Evolutionary conservation across 2,888 invertebrate species (phyloP).

Genomic region (Adelphocoris suturalis): DNA sequence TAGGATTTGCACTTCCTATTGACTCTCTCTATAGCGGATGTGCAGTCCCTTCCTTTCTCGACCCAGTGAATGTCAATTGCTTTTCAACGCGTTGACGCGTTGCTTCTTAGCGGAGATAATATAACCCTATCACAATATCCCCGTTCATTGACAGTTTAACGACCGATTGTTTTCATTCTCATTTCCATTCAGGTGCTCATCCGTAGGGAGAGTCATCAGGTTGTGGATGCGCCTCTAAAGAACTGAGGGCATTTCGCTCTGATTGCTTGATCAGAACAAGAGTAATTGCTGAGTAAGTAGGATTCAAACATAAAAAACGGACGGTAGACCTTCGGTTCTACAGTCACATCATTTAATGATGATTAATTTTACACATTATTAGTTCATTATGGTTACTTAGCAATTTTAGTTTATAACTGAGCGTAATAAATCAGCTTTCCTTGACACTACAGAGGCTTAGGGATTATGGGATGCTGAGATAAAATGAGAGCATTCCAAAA

Average conservation of each 20-base stretch:
- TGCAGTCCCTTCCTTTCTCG: background rate
- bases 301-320: too few relatives aligned
- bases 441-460: too few relatives aligned
- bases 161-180: background rate
- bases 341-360: too few relatives aligned
- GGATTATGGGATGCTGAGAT: too few relatives aligned
- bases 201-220: background rate
- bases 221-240: background rate
- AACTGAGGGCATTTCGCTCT: background rate
- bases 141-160: slow-evolving; percentile 22
- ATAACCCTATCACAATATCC: background rate
- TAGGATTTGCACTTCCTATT: background rate
- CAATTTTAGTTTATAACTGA: too few relatives aligned
- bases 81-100: background rate
- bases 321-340: too few relatives aligned
- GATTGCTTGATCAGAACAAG: too few relatives aligned
- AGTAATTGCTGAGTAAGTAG: too few relatives aligned
- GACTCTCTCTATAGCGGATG: background rate
- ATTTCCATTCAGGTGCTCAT: background rate
- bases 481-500: too few relatives aligned
- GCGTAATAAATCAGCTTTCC: too few relatives aligned
- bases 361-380: too few relatives aligned
- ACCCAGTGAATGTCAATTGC: slow-evolving; percentile 18
- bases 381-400: too few relatives aligned
- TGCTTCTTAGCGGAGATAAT: background rate